Evolutionary conservation across 2,888 invertebrate genomes (phyloP).

Genomic region (Dynastes maya): DNA sequence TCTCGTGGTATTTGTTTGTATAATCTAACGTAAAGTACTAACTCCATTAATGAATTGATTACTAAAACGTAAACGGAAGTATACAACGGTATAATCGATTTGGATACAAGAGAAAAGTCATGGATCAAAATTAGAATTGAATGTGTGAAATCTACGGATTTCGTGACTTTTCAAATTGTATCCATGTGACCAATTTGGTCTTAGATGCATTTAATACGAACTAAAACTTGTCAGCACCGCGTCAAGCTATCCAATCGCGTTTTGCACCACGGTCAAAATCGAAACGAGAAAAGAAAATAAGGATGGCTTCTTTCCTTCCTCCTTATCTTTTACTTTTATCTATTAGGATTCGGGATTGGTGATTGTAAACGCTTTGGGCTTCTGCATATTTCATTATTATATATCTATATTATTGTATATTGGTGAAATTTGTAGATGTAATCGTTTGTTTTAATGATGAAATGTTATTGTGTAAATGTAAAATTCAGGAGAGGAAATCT

Average conservation of each 20-base stretch:
- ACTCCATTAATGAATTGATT: background rate
- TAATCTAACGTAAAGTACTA: background rate
- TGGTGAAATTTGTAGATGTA: conserved; percentile 39
- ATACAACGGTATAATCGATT: background rate
- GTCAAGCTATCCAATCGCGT: background rate
- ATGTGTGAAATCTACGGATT: too few relatives aligned
- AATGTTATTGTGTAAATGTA: conserved; percentile 44
- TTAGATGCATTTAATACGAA: too few relatives aligned
- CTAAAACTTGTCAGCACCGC: background rate
- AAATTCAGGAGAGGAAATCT: conserved; percentile 62
- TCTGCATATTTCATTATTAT: conserved; percentile 23
- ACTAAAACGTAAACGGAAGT: background rate
- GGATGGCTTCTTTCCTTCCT: background rate
- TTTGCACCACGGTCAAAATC: conserved; percentile 14
- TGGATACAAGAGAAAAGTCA: background rate
- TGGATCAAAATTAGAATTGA: too few relatives aligned
- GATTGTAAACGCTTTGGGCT: conserved; percentile 45
- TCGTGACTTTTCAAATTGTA: too few relatives aligned
- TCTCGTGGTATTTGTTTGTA: conserved; percentile 17
- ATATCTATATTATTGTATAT: conserved; percentile 14
- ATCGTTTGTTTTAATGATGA: conserved; percentile 36
- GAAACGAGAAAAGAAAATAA: background rate
- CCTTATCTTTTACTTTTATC: conserved; percentile 12
- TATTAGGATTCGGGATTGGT: background rate
- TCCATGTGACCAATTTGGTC: too few relatives aligned